These are phyloP conservation scores for Sesamia inferens DNA, from an alignment of 2,888 invertebrate genomes.

Conservation along the genomic window DNA sequence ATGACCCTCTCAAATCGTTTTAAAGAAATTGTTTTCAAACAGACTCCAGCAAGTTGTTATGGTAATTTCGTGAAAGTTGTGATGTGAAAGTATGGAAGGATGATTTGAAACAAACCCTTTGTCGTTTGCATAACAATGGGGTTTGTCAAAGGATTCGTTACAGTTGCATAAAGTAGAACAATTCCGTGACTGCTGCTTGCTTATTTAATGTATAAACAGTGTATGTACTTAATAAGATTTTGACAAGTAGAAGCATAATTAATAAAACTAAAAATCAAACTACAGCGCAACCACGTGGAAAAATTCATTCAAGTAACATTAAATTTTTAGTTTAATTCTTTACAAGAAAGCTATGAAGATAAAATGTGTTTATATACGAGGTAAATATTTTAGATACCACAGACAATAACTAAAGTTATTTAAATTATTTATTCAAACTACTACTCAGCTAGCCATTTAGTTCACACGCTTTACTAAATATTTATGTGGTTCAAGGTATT, in stretches of 20 bases:
- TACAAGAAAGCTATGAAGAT: neutral
- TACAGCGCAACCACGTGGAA: constrained; percentile 20
- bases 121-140: constrained; percentile 51
- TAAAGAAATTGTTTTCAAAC: constrained; percentile 78
- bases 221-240: neutral
- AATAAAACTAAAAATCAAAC: neutral
- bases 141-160: neutral
- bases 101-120: constrained; percentile 46
- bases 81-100: constrained; percentile 42
- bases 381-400: constrained; percentile 22
- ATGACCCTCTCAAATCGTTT: constrained; percentile 75
- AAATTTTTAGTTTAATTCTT: neutral
- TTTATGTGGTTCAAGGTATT: constrained; percentile 16
- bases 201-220: neutral
- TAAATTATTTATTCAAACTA: constrained; percentile 9
- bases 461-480: constrained; percentile 12
- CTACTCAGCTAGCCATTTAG: neutral
- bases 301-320: constrained; percentile 5
- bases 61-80: constrained; percentile 83
- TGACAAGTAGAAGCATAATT: neutral
- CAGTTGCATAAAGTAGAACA: neutral
- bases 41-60: constrained; percentile 75
- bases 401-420: constrained; percentile 10
- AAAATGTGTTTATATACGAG: neutral
- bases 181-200: neutral